Conservation (phyloP, 1,140 invertebrate species). For the Trichonephila clavipes region DNA sequence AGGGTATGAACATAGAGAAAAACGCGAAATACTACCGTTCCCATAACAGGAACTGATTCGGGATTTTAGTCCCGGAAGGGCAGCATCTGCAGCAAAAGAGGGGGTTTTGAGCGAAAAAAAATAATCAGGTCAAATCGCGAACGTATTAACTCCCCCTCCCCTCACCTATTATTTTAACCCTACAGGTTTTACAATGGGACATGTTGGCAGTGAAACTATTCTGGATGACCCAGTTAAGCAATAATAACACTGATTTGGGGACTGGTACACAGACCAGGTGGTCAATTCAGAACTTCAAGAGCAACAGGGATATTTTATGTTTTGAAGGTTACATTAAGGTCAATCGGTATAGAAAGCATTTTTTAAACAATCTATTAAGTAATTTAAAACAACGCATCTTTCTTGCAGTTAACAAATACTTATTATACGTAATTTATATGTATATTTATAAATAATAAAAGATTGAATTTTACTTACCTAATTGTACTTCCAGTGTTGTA, state of each 20-base stretch:
- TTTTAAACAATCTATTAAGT: background rate
- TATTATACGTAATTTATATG: too few relatives aligned
- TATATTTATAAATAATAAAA: too few relatives aligned
- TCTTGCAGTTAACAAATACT: background rate
- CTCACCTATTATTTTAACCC: conserved; percentile 67
- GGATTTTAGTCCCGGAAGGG: conserved; percentile 40
- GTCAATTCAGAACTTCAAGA: conserved; percentile 70
- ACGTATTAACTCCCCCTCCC: conserved; percentile 59
- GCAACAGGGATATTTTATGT: conserved; percentile 44
- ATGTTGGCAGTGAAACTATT: conserved; percentile 71
- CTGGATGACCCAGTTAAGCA: conserved; percentile 65
- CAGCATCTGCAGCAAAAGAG: conserved; percentile 12
- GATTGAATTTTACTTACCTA: too few relatives aligned
- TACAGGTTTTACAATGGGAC: conserved; percentile 58
- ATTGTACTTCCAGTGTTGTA: too few relatives aligned
- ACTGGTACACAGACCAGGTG: conserved; percentile 56
- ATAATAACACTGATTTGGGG: conserved; percentile 42
- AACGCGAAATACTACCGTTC: conserved; percentile 31
- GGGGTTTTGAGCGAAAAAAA: conserved; percentile 24
- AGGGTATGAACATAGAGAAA: background rate
- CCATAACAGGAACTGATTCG: conserved; percentile 46
- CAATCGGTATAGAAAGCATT: background rate
- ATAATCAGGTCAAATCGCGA: conserved; percentile 74
- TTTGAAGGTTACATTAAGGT: conserved; percentile 67
- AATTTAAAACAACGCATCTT: background rate